Evolutionary conservation across 1,140 invertebrate genomes (phyloP).

Genomic region (Thaumatotibia leucotreta): DNA sequence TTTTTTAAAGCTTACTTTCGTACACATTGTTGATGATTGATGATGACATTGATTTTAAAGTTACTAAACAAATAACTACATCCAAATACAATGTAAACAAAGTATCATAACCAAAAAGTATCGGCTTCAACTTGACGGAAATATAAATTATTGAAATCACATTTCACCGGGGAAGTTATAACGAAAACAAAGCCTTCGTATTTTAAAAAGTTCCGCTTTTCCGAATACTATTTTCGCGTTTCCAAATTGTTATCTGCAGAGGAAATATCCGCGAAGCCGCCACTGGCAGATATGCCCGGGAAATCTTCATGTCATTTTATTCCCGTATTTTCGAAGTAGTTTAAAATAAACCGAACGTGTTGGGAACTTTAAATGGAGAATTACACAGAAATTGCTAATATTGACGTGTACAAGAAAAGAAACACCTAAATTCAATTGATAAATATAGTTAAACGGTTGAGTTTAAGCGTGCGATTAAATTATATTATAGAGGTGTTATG

Average conservation of each 20-base stretch:
- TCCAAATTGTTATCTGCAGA: conserved; percentile 11
- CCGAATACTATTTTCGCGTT: not conserved
- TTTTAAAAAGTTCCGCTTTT: not conserved
- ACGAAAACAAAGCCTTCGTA: not conserved
- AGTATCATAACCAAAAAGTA: too few relatives aligned
- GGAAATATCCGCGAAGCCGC: not conserved
- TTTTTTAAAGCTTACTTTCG: not conserved
- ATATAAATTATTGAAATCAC: not conserved
- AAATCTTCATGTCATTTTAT: conserved; percentile 1
- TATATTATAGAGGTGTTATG: too few relatives aligned
- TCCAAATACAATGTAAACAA: too few relatives aligned
- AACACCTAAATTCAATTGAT: too few relatives aligned
- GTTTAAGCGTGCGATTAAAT: too few relatives aligned
- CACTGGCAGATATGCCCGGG: not conserved
- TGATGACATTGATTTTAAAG: too few relatives aligned
- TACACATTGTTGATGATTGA: not conserved
- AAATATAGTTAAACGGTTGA: too few relatives aligned
- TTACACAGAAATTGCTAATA: too few relatives aligned
- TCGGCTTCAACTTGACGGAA: too few relatives aligned
- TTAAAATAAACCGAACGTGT: not conserved
- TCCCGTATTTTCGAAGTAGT: not conserved
- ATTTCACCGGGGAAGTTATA: not conserved
- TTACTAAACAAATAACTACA: too few relatives aligned
- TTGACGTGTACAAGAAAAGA: too few relatives aligned
- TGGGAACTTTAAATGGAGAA: not conserved